Base-by-base conservation (phyloP, 2,888 invertebrate genomes). In the Mesorhabditis belari region DNA sequence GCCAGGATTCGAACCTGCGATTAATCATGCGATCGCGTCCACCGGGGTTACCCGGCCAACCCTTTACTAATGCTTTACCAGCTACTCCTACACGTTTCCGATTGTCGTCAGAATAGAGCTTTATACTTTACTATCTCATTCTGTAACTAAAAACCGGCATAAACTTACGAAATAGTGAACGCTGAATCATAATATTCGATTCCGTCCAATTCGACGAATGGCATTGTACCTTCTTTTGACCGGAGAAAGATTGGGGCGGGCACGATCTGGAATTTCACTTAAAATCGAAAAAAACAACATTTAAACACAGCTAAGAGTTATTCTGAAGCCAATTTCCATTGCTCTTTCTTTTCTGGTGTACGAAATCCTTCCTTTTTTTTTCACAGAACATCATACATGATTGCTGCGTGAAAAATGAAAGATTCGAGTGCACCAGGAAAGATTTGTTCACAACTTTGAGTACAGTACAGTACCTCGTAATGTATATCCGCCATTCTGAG, bases 151-250 rank as follows among this genome's bases (percentile, higher is more conserved):
- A n/a, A n/a, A n/a, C n/a, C n/a, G n/a, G n/a, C n/a, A n/a, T 56
- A 9, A 49, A 19, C 19, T n/a, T 21, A 62, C 52, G 49, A 89
- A 79, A 94, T 88, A 79, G 93, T 92, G 78, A 92, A 88, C 69
- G 89, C 87, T 80, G 92, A 92, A 83, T 94, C 94, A 58, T 91
- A 89, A 71, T 92, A 88, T 85, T 94, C 92, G 81, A 91, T 90
- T 57, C 93, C 93, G 82, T 95, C 93, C 64, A 92, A 83, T 83
- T 94, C 92, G 71, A 94, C 87, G 84, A 94, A 94, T 44, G 94
- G 95, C 77, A 94, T 85, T 82, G 90, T 91, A 54, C 92, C 92
- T 82, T 93, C 93, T 86, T 90, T 50, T 3, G 70, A 69, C 49
- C 65, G 60, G 5, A 65, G 56, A 0, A 53, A 49, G 24, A 65